Percentiles rank a stretch among this genome's conserved stretches.
phyloP scores from a whole-genome alignment of 2,888 invertebrate species.

The Galerucella nymphaeae region DNA sequence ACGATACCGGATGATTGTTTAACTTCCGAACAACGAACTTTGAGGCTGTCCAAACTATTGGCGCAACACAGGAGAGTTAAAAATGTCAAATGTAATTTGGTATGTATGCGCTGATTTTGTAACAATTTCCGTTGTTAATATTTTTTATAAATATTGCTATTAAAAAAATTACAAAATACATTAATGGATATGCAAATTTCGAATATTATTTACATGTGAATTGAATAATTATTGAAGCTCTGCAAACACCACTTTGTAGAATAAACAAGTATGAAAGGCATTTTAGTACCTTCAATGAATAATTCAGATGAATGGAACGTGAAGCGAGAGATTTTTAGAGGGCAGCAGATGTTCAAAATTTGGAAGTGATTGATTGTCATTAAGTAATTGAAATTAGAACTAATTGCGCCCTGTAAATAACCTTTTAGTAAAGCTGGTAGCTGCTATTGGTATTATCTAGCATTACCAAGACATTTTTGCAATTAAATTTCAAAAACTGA shows the following conservation, averaged over 20 bases:
- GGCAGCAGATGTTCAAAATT: neutral
- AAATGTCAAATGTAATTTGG: neutral
- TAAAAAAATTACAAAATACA: neutral
- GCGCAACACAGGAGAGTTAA: constrained; percentile 70
- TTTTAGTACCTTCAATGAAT: constrained; percentile 5
- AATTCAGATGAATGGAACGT: neutral
- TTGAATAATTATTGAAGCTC: constrained; percentile 16
- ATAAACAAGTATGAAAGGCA: constrained; percentile 19
- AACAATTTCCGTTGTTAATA: neutral
- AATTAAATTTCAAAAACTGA: too few species aligned
- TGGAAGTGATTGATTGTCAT: constrained; percentile 7
- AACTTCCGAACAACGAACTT: constrained; percentile 76
- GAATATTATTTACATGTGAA: constrained; percentile 7
- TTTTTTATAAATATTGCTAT: neutral
- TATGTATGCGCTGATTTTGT: neutral
- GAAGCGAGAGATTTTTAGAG: neutral
- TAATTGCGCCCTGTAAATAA: neutral
- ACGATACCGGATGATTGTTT: constrained; percentile 66
- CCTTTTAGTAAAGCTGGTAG: neutral
- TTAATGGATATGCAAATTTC: constrained; percentile 25
- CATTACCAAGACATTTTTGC: too few species aligned
- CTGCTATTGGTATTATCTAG: too few species aligned
- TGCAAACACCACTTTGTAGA: constrained; percentile 16
- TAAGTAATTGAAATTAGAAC: constrained; percentile 1
- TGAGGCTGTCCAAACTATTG: constrained; percentile 75